Evolutionary conservation across 2,888 invertebrate genomes (phyloP), one percentile per base, ranked within the genome.

Genomic region (Pristionchus arcanus): DNA sequence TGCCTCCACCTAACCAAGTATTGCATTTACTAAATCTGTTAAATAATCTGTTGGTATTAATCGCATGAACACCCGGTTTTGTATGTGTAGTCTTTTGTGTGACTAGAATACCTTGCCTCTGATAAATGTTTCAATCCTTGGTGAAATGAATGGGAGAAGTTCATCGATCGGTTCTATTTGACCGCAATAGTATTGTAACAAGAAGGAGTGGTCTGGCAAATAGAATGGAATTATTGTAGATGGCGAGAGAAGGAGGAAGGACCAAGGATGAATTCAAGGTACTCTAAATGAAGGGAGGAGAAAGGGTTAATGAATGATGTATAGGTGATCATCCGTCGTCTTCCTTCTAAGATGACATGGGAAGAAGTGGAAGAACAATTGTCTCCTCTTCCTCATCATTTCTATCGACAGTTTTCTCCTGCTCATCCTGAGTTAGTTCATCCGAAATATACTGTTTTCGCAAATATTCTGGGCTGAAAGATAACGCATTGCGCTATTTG

Each of bases 241-340:
- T 81, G 81, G 25, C 81, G 81, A 81, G n/a, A 81, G 81, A 81
- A 81, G 81, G 81, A 81, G 49, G 81, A 31, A 81, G n/a, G 81
- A 53, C 49, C n/a, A 81, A 49, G 28, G 81, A 81, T 53, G 81
- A 81, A 16, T 81, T 81, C 81, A 81, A 81, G 81, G 81, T 81
- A 85, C 16, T 59, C 28, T n/a, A 5, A 13, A n/a, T 42, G 42
- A 25, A 53, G 3, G 53, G 81, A 53, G 49, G 49, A 37, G 25
- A 25, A 16, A 37, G 21, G 74, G 74, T 34, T 7, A 28, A 53
- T 81, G 81, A 15, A 28, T 49, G 81, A 15, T 11, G 3, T 81
- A 4, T 28, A 89, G 89, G 71, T 89, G 25, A 19, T 71, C n/a
- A 49, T 89, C n/a, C 89, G 89, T 84, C 89, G 85, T 85, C 85